phyloP scores from a whole-genome alignment of 2,113 vertebrate genomes.

The Saguinus midas region DNA sequence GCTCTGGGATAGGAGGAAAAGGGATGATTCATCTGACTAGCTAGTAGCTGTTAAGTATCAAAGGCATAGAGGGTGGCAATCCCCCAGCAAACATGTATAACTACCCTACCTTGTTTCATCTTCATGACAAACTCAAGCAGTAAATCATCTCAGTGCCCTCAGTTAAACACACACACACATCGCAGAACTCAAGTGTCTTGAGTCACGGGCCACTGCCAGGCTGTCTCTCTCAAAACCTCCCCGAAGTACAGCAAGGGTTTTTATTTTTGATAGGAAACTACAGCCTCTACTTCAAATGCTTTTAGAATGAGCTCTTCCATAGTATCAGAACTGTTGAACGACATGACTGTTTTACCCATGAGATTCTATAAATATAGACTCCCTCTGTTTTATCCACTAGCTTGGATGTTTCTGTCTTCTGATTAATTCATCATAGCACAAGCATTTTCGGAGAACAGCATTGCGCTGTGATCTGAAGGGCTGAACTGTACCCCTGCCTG shows the following conservation, averaged over 20 bases:
- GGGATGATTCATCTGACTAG: not conserved
- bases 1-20: not conserved
- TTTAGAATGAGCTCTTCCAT: not conserved
- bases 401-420: not conserved
- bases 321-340: not conserved
- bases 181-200: not conserved
- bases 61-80: not conserved
- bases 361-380: not conserved
- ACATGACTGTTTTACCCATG: not conserved
- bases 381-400: not conserved
- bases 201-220: not conserved
- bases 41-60: not conserved
- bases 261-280: not conserved
- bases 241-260: not conserved
- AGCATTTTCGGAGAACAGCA: not conserved
- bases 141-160: not conserved
- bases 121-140: not conserved
- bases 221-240: not conserved
- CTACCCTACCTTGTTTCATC: not conserved
- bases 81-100: not conserved
- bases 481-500: not conserved
- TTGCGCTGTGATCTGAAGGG: not conserved
- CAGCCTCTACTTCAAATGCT: not conserved
- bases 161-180: not conserved
- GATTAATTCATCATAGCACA: not conserved